A percentile compares a stretch with the other conserved stretches of the same genome.
Conservation (phyloP, 23 tunicate species). For the Trididemnum nubilum region DNA sequence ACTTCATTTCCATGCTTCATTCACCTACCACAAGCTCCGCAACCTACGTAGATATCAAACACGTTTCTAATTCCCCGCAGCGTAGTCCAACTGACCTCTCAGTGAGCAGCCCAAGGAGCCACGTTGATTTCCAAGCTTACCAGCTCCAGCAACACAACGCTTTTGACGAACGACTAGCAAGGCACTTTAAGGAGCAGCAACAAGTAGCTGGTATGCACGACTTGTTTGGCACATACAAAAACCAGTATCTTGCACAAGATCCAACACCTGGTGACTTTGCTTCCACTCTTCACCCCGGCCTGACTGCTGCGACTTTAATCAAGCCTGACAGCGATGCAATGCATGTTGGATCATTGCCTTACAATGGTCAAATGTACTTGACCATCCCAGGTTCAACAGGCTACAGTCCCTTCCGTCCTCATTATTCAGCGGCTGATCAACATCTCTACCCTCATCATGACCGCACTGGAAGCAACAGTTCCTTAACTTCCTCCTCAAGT, state of each 20-base stretch:
- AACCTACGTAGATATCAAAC: not conserved
- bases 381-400: slow-evolving; percentile 43
- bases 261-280: slow-evolving; percentile 16
- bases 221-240: slow-evolving; percentile 42
- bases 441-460: slow-evolving; percentile 49
- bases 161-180: slow-evolving; percentile 32
- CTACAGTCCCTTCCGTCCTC: slow-evolving; percentile 46
- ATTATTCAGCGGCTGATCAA: slow-evolving; percentile 40
- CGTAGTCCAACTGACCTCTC: slow-evolving; percentile 64
- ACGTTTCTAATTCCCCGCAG: slow-evolving; percentile 31
- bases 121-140: slow-evolving; percentile 15
- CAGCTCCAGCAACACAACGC: slow-evolving; percentile 24
- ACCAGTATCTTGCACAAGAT: slow-evolving; percentile 38
- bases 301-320: slow-evolving; percentile 34
- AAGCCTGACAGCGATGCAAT: slow-evolving; percentile 34
- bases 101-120: slow-evolving; percentile 41
- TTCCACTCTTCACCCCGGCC: slow-evolving; percentile 20
- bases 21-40: slow-evolving; percentile 34
- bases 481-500: slow-evolving; percentile 24
- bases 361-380: slow-evolving; percentile 69
- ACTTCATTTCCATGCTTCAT: slow-evolving; percentile 55
- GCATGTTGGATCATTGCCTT: slow-evolving; percentile 27
- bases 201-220: slow-evolving; percentile 27
- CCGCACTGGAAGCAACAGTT: not conserved
- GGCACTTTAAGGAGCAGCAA: slow-evolving; percentile 38